A percentile compares a stretch with the other conserved stretches of the same genome.
phyloP scores from a whole-genome alignment of 2,888 invertebrate species.

The Epirrita christyi region DNA sequence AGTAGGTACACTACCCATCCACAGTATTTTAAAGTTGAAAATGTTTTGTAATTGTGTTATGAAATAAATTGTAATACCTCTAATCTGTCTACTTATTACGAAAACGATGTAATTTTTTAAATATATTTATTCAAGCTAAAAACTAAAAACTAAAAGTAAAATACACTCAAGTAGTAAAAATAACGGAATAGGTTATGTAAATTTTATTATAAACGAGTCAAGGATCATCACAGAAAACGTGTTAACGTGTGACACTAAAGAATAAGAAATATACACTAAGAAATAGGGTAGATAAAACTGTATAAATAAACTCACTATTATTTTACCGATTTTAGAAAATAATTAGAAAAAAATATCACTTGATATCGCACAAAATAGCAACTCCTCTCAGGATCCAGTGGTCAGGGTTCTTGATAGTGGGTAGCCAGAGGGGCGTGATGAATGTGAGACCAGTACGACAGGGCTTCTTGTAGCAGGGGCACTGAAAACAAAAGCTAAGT shows the following conservation, averaged over 20 bases:
- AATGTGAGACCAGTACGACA: conserved; percentile 92
- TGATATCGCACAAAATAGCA: conserved; percentile 94
- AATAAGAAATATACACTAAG: conserved; percentile 7
- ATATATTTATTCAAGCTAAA: conserved; percentile 27
- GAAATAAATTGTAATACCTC: conserved; percentile 62
- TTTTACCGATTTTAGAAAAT: conserved; percentile 17
- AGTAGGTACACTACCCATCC: conserved; percentile 43
- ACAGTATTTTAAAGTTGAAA: conserved; percentile 60
- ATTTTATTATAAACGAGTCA: too few relatives aligned
- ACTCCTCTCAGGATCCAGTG: conserved; percentile 95
- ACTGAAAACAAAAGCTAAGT: conserved; percentile 72
- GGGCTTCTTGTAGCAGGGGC: conserved; percentile 96
- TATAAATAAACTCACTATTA: conserved; percentile 15
- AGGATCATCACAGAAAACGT: conserved; percentile 3
- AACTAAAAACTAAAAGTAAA: conserved; percentile 24
- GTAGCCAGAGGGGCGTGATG: conserved; percentile 90
- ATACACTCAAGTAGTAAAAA: conserved; percentile 11
- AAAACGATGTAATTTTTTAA: conserved; percentile 11
- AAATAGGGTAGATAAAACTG: conserved; percentile 2
- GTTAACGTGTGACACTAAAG: conserved; percentile 21
- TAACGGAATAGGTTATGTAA: conserved; percentile 8
- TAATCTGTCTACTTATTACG: conserved; percentile 50
- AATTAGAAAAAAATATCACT: conserved; percentile 77
- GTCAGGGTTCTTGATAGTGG: conserved; percentile 88
- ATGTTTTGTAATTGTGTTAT: conserved; percentile 62